phyloP scores from a whole-genome alignment of 2,797 vertebrate genomes.

The Aldrovandia affinis region DNA sequence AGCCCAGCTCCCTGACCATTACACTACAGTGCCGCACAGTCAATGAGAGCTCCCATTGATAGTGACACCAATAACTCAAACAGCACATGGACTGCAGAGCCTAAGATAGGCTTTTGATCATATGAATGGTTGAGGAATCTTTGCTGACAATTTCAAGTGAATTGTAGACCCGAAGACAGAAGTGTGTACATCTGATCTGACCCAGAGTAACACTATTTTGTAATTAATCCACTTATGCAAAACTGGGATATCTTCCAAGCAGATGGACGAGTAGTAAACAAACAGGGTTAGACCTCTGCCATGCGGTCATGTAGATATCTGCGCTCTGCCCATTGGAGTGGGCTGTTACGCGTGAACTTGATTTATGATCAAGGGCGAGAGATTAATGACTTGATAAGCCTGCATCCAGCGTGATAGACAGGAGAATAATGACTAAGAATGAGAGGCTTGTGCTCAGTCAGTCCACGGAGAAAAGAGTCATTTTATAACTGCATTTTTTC shows the following conservation, averaged over 20 bases:
- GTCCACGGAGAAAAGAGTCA: conserved; percentile 19
- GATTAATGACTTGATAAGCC: conserved; percentile 41
- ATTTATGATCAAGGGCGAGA: conserved; percentile 39
- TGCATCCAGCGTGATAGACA: conserved; percentile 25
- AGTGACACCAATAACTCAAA: no score
- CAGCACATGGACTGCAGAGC: no score
- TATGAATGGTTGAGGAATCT: no score
- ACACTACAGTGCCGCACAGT: no score
- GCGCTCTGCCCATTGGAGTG: conserved; percentile 36
- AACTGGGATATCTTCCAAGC: neutral
- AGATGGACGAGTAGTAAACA: neutral
- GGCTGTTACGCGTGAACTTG: conserved; percentile 11
- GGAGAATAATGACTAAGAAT: conserved; percentile 16
- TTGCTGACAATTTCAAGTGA: neutral
- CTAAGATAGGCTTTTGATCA: no score
- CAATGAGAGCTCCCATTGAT: no score
- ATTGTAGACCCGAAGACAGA: neutral
- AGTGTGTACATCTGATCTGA: neutral
- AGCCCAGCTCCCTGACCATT: no score
- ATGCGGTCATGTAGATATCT: neutral
- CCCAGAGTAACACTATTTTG: no score
- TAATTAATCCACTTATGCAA: neutral
- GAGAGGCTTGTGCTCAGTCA: conserved; percentile 26
- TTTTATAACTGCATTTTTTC: conserved; percentile 28
- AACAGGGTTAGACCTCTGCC: neutral